Base-by-base conservation (phyloP, 1,140 invertebrate genomes). In the Hyles vespertilio region DNA sequence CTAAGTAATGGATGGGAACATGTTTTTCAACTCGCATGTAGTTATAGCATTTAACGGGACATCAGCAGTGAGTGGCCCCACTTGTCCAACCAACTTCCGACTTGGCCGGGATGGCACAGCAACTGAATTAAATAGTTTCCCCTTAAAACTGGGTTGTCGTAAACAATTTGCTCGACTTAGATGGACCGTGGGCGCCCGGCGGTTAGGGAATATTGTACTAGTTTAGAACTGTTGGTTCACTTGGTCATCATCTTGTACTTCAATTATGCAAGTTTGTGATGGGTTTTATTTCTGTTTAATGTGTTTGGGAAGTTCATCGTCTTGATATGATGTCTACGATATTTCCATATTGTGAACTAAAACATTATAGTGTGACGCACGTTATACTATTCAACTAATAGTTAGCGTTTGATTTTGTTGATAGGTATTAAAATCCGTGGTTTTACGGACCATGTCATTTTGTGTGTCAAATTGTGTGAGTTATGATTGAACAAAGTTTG, bases 71-170 rank as follows among this genome's bases (percentile, higher is more conserved):
- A 78, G 71, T 78, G 70, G 65, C 58, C 59, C 67, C 61, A 72
- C 71, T 71, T 67, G 65, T 71, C 57, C 53, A 66, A 70, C 72
- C 72, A 68, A 70, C 66, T 75, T 66, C 52, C 58, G 58, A 63
- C 61, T 56, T 70, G 22, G 49, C 59, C 58, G 62, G 65, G 59
- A 63, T 53, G 56, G 51, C 50, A 68, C 57, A 65, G 55, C 67
- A 78, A 79, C 67, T 77, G 69, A 81, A 81, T 81, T 80, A 81
- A 81, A 75, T 73, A 83, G 77, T 79, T 79, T 64, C 67, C 67
- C 65, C 66, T 73, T 51, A 70, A 78, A 81, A 77, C 73, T 80
- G 61, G 70, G 74, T 75, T 75, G 72, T 71, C 67, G 70, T 72
- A 72, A 81, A 78, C 72, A 80, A 79, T 77, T 77, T 76, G 65